A percentile compares a stretch with the other conserved stretches of the same genome.
Evolutionary conservation across 2,113 vertebrate species (phyloP).

Genomic region (Felis catus): DNA sequence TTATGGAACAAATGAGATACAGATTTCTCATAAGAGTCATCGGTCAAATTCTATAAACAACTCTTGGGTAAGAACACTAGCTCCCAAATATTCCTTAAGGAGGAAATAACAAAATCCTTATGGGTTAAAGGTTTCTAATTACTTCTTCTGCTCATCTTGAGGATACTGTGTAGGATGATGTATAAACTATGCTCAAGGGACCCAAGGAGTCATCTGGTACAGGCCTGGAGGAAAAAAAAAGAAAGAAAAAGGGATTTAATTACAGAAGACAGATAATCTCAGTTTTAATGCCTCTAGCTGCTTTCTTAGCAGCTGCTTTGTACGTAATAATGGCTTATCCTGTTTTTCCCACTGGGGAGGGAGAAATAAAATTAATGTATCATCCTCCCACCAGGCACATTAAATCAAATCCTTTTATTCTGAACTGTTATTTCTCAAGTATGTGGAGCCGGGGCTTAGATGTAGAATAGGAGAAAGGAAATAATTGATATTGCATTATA

Average conservation of each 20-base stretch:
- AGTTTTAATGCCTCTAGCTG: slow-evolving; percentile 76
- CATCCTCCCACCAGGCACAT: slow-evolving; percentile 57
- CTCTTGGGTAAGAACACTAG: not conserved
- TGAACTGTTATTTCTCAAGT: slow-evolving; percentile 24
- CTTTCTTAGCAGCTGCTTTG: slow-evolving; percentile 78
- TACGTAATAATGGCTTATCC: slow-evolving; percentile 74
- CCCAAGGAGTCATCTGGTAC: slow-evolving; percentile 60
- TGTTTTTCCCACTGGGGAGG: not conserved
- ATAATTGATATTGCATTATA: not conserved
- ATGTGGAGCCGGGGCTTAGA: not conserved
- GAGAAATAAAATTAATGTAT: slow-evolving; percentile 31
- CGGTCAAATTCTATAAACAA: slow-evolving; percentile 13
- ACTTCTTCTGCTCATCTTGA: slow-evolving; percentile 51
- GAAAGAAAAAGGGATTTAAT: slow-evolving; percentile 72
- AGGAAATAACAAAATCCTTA: slow-evolving; percentile 62
- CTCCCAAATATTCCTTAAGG: not conserved
- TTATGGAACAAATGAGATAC: not conserved
- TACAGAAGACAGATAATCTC: slow-evolving; percentile 80
- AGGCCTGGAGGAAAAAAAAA: not conserved
- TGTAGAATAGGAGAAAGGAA: not conserved
- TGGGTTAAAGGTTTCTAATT: slow-evolving; percentile 40
- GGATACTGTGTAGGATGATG: slow-evolving; percentile 50
- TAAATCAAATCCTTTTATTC: slow-evolving; percentile 65
- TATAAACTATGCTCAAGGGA: slow-evolving; percentile 60
- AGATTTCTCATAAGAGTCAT: not conserved